Percentiles rank a stretch among this genome's conserved stretches.
Evolutionary conservation across 1,140 invertebrate species (phyloP).

Genomic region (Helicoverpa zea): DNA sequence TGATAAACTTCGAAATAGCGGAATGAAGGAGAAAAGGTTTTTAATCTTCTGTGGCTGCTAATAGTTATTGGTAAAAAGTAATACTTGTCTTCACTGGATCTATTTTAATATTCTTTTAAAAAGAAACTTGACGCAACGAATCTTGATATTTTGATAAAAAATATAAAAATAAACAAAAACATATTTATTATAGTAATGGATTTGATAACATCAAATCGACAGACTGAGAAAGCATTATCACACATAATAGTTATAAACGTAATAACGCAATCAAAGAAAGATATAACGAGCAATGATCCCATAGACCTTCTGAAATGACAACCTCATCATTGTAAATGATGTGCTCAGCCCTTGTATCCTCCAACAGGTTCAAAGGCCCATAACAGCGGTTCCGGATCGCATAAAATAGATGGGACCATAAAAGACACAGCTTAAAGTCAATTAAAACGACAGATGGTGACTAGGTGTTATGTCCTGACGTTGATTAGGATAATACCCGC

Average conservation of each 20-base stretch:
- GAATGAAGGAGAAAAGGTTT: background rate
- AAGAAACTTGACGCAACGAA: too few species aligned
- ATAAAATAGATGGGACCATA: conserved; percentile 80
- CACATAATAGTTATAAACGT: background rate
- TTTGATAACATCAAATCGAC: background rate
- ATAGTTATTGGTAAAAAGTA: too few species aligned
- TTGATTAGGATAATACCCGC: conserved; percentile 61
- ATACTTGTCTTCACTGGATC: too few species aligned
- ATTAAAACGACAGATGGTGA: conserved; percentile 71
- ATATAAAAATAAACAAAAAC: background rate
- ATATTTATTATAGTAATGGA: background rate
- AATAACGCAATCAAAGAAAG: background rate
- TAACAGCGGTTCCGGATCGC: conserved; percentile 71
- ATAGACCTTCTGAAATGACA: conserved; percentile 46
- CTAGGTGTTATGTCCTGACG: conserved; percentile 68
- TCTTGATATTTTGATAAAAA: too few species aligned
- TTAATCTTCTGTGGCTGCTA: conserved; percentile 2
- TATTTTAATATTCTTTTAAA: too few species aligned
- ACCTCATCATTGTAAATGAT: conserved; percentile 66
- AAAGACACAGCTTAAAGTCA: conserved; percentile 76
- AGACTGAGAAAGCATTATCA: background rate
- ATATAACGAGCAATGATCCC: conserved; percentile 17
- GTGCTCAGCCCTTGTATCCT: conserved; percentile 57
- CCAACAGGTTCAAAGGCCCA: conserved; percentile 59
- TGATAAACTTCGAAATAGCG: conserved; percentile 39